Base-by-base conservation (phyloP, 2,888 invertebrate genomes). In the Drosophila borborema region DNA sequence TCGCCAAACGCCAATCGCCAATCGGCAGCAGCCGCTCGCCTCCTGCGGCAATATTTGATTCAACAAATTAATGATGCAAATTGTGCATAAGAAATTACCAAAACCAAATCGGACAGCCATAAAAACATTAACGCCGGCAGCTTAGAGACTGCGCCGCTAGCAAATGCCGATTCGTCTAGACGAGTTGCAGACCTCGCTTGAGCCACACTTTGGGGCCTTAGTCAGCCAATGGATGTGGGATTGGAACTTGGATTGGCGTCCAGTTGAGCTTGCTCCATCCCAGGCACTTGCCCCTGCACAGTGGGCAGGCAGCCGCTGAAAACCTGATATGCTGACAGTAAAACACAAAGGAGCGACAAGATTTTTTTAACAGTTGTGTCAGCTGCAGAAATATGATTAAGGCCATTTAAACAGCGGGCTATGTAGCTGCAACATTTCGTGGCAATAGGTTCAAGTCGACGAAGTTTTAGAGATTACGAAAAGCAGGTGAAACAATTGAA, bases 61-160 rank as follows among this genome's bases (percentile, higher is more conserved):
- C 64, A 68, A 49, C 73, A 82, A 76, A 81, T 81, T 79, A 85
- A 80, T 67, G 74, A 61, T 80, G 73, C 80, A 83, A 86, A 82
- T 82, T 86, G 71, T 69, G 64, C 66, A 74, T 70, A 64, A 61
- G 51, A 51, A 60, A 65, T 66, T 60, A 43, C 68, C 45, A 62
- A 68, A 51, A 28, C 46, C 64, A 31, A 34, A 58, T 31, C 60
- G 67, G 28, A 55, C 49, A 63, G 31, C 41, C 59, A 59, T 43
- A 69, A 58, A 63, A 56, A 49, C 58, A 62, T 45, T 53, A 34
- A 45, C 14, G 56, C 41, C 46, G 36, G 36, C 43, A 49, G 34
- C 53, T 31, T 31, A 20, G 59, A 46, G 38, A 28, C 28, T 48
- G 31, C 43, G 64, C 67, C 38, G 41, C 66, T 12, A 18, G 54